These are phyloP conservation scores for Eclectus roratus DNA, from an alignment of 2,113 vertebrate genomes.

Conservation along the genomic window DNA sequence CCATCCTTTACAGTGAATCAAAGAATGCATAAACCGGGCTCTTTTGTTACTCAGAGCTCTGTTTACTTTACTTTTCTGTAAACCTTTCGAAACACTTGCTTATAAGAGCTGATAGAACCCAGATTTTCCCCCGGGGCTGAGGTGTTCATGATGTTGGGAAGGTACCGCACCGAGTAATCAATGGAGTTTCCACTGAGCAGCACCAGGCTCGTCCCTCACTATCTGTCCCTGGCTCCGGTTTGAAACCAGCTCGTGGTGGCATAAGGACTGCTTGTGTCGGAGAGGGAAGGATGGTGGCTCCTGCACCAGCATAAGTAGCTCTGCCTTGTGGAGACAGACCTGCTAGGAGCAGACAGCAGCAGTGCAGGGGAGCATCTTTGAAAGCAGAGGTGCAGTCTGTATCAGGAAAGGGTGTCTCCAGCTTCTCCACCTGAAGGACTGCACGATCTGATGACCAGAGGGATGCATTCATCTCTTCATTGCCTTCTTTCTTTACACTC, in stretches of 20 bases:
- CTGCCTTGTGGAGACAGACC: neutral
- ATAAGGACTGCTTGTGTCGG: neutral
- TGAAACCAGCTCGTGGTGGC: neutral
- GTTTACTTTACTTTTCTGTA: constrained; percentile 89
- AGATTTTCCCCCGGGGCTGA: constrained; percentile 76
- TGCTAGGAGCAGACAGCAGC: neutral
- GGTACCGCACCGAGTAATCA: constrained; percentile 58
- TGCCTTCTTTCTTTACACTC: neutral
- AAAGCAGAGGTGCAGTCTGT: neutral
- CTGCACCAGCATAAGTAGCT: neutral
- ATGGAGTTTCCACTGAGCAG: constrained; percentile 60
- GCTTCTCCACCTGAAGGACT: neutral
- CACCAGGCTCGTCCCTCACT: neutral
- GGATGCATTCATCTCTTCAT: neutral
- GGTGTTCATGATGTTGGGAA: constrained; percentile 76
- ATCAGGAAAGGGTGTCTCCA: neutral
- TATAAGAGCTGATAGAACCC: constrained; percentile 81
- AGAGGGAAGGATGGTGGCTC: neutral
- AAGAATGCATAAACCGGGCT: constrained; percentile 83
- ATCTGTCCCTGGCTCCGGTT: neutral
- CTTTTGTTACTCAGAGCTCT: constrained; percentile 85
- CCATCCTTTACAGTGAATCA: constrained; percentile 89
- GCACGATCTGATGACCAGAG: neutral
- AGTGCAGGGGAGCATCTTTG: neutral
- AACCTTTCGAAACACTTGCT: constrained; percentile 88